Evolutionary conservation across 2,888 invertebrate species (phyloP), one percentile per base, ranked within the genome.

Genomic region (Mesorhabditis spiculigera): DNA sequence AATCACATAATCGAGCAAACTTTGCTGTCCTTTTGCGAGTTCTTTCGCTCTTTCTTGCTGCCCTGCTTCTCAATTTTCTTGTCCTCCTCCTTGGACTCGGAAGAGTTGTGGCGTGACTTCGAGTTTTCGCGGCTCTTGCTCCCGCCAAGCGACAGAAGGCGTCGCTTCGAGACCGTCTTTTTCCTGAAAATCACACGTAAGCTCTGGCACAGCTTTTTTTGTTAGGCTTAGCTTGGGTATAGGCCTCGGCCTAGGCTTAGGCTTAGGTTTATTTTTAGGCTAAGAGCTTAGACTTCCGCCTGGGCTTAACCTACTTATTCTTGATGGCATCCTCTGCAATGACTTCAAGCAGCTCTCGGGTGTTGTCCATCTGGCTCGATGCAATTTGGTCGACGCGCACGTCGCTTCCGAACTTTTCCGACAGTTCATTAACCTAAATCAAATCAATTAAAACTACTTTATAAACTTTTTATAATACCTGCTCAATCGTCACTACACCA

Each of bases 401-500:
- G 58, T 50, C 58, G 2, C 10, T 10, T 10, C 58, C 58, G n/a
- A 50, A 50, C n/a, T n/a, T 10, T 50, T 10, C n/a, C 10, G 58
- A 50, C 58, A 50, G 58, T 50, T 50, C 58, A 3, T n/a, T 50
- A n/a, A 50, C n/a, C 58, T 50, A 50, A 50, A 50, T 50, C 58
- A 13, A 50, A 50, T 50, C 58, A 50, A 50, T 50, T 50, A n/a
- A 50, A 50, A 50, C n/a, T 50, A n/a, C 58, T 50, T 50, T 50
- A n/a, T 50, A 2, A 13, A 50, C n/a, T 1, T 50, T 50, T 50
- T 1, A 50, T 3, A 50, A 50, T 50, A 50, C 58, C 58, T 50
- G 58, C n/a, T 50, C 10, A 10, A 50, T 50, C 58, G 58, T 50
- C 10, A 50, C 58, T n/a, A 50, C n/a, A 10, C 58, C 58, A 10